A percentile compares a stretch with the other conserved stretches of the same genome.
Conservation (phyloP, 2,888 invertebrate genomes). For the Thereva nobilitata region DNA sequence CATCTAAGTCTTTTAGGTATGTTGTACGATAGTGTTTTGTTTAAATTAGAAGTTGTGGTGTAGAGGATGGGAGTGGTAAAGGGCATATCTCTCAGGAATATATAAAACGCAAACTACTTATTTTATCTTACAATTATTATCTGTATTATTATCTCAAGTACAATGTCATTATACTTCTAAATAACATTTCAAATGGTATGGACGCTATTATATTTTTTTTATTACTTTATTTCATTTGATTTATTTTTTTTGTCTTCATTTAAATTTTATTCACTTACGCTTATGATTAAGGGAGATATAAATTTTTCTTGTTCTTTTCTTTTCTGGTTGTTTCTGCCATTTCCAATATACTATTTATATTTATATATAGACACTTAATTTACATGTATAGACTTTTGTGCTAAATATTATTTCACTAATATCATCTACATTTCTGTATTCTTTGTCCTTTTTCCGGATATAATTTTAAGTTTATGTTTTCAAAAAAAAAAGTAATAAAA, state of each 20-base stretch:
- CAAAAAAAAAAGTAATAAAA: no score
- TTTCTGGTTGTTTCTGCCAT: neutral
- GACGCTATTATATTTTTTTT: conserved; percentile 25
- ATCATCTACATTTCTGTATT: conserved; percentile 3
- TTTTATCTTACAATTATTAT: conserved; percentile 27
- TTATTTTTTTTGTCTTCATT: neutral
- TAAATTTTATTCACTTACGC: neutral
- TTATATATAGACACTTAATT: conserved; percentile 12
- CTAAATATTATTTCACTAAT: conserved; percentile 10
- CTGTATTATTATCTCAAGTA: conserved; percentile 18
- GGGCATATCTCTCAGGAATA: no score
- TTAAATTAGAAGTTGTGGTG: no score
- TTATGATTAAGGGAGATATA: neutral
- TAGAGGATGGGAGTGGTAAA: no score
- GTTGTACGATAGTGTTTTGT: no score
- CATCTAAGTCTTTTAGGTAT: no score
- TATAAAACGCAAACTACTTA: no score
- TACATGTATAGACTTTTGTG: conserved; percentile 22
- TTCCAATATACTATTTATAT: conserved; percentile 5
- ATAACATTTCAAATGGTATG: conserved; percentile 25
- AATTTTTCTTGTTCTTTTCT: neutral
- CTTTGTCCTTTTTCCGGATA: conserved; percentile 1
- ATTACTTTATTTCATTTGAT: conserved; percentile 1
- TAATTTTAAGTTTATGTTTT: no score
- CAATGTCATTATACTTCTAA: conserved; percentile 21